A percentile compares a stretch with the other conserved stretches of the same genome.
phyloP scores from a whole-genome alignment of 2,888 invertebrate genomes.

The Monoplex corrugatus region DNA sequence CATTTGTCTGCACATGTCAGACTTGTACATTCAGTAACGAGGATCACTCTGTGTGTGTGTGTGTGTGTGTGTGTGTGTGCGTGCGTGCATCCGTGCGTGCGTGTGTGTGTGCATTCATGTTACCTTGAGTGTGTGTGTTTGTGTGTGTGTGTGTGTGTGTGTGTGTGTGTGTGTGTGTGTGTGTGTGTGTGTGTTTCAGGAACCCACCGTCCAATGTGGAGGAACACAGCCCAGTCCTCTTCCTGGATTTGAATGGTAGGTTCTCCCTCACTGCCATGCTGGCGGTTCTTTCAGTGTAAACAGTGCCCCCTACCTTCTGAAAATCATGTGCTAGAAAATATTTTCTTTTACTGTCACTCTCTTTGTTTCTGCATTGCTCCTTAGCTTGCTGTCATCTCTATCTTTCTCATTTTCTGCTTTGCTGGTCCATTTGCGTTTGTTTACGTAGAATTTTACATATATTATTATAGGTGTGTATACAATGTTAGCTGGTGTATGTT shows the following conservation, averaged over 20 bases:
- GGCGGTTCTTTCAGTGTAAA: no score
- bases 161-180: not conserved
- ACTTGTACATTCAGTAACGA: no score
- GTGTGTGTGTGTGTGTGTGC: not conserved
- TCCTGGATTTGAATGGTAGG: slow-evolving; percentile 95
- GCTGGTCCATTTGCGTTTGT: no score
- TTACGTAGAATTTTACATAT: no score
- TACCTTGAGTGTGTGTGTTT: not conserved
- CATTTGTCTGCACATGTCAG: no score
- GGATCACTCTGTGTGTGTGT: not conserved
- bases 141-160: not conserved
- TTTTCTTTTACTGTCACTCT: no score
- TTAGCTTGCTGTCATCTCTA: no score
- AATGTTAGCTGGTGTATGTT: no score
- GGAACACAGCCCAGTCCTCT: slow-evolving; percentile 97
- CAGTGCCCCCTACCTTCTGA: no score
- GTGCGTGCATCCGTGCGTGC: not conserved
- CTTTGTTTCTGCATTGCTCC: no score
- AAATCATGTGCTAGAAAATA: no score
- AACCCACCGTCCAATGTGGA: slow-evolving; percentile 91
- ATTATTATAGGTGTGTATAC: no score
- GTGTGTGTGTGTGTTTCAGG: slow-evolving; percentile 68
- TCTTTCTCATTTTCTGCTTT: not conserved
- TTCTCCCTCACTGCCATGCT: slow-evolving; percentile 5
- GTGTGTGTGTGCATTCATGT: not conserved